Evolutionary conservation across 2,888 invertebrate species (phyloP).

Genomic region (Meliscaeva auricollis): DNA sequence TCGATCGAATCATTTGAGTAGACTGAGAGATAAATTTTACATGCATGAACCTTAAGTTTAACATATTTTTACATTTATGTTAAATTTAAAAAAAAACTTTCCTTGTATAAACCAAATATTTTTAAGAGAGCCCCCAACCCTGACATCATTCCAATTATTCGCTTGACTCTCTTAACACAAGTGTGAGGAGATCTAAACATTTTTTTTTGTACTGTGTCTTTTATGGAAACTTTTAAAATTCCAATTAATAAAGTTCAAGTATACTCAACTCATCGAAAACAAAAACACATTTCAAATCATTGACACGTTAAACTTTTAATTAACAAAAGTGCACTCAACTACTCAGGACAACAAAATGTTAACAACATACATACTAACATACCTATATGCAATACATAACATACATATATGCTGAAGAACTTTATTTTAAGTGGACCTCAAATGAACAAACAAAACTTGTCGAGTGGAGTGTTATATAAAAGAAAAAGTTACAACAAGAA

Average conservation of each 20-base stretch:
- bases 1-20: too few relatives aligned
- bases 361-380: conserved; percentile 12
- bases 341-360: conserved; percentile 7
- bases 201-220: background rate
- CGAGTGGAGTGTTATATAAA: conserved; percentile 36
- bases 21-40: too few relatives aligned
- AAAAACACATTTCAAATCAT: conserved; percentile 46
- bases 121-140: too few relatives aligned
- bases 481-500: conserved; percentile 44
- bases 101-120: too few relatives aligned
- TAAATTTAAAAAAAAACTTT: too few relatives aligned
- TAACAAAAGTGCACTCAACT: conserved; percentile 68
- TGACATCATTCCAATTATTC: too few relatives aligned
- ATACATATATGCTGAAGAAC: background rate
- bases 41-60: too few relatives aligned
- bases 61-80: too few relatives aligned
- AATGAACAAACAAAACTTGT: conserved; percentile 42
- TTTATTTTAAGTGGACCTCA: conserved; percentile 29
- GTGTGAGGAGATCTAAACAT: background rate
- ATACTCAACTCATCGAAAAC: conserved; percentile 20
- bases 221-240: conserved; percentile 31
- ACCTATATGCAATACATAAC: too few relatives aligned
- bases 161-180: too few relatives aligned
- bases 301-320: conserved; percentile 68
- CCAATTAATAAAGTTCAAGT: conserved; percentile 61